These are phyloP conservation scores for Emberiza fucata DNA, from an alignment of 2,113 vertebrate species.

Conservation along the genomic window DNA sequence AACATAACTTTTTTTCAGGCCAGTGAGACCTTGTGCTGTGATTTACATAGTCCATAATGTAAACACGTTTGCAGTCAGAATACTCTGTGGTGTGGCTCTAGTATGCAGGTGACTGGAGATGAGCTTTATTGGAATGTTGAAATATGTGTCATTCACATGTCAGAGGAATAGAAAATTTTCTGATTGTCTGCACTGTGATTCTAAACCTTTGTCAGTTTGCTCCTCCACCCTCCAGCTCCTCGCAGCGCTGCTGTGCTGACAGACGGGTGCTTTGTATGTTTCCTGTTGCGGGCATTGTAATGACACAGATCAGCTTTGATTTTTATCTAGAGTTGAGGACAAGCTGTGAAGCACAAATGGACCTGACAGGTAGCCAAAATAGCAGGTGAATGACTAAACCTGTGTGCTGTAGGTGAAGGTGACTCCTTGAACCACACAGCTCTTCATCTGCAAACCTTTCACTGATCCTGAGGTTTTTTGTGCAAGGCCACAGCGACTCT, in stretches of 20 bases:
- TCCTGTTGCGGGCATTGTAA: neutral
- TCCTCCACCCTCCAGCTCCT: neutral
- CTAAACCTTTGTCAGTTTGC: neutral
- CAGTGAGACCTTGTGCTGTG: neutral
- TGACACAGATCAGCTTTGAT: slow-evolving; percentile 6
- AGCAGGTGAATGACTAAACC: slow-evolving; percentile 24
- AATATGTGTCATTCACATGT: neutral
- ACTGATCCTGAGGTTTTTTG: neutral
- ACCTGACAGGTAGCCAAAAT: neutral
- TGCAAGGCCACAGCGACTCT: neutral
- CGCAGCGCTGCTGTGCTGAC: neutral
- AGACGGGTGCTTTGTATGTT: neutral
- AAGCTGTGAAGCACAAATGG: neutral
- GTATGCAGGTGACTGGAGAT: neutral
- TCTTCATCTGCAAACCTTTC: neutral
- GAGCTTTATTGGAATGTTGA: neutral
- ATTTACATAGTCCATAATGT: neutral
- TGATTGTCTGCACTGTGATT: neutral
- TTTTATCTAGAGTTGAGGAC: neutral
- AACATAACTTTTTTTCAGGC: slow-evolving; percentile 13
- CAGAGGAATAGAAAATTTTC: neutral
- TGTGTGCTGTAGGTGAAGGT: neutral
- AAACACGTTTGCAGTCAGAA: slow-evolving; percentile 4
- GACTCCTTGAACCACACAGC: accelerated
- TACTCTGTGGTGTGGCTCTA: neutral